Evolutionary conservation across 2,888 invertebrate species (phyloP).

Genomic region (Pandemis heparana): DNA sequence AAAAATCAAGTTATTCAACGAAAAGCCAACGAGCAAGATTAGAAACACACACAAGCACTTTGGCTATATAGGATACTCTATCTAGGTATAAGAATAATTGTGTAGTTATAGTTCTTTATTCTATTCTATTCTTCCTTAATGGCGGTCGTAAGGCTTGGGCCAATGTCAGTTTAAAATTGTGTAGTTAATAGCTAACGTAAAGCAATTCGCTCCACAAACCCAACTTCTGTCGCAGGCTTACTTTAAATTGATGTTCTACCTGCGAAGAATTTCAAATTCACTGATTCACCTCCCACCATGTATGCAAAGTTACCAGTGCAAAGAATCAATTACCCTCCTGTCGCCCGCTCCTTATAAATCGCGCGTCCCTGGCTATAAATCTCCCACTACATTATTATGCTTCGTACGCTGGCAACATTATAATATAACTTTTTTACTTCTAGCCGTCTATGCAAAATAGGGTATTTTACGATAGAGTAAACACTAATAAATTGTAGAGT

Average conservation of each 20-base stretch:
- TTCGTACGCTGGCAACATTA: constrained; percentile 38
- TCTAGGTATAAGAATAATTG: not conserved
- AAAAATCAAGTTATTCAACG: no score
- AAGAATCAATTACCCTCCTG: constrained; percentile 63
- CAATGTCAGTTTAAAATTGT: no score
- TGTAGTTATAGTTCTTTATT: no score
- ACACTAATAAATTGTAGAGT: constrained; percentile 39
- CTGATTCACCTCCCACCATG: constrained; percentile 11
- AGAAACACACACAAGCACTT: not conserved
- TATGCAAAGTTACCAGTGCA: constrained; percentile 45
- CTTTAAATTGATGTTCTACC: constrained; percentile 22
- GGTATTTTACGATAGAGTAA: constrained; percentile 34
- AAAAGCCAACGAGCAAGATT: no score
- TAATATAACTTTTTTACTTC: constrained; percentile 38
- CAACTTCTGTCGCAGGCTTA: constrained; percentile 4
- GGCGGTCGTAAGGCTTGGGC: no score
- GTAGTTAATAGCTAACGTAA: not conserved
- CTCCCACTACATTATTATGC: constrained; percentile 43
- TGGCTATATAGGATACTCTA: not conserved
- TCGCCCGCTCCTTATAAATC: constrained; percentile 62
- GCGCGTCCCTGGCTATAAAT: constrained; percentile 59
- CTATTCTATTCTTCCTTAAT: no score
- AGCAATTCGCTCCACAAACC: not conserved
- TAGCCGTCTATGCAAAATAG: constrained; percentile 31
- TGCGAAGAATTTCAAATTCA: constrained; percentile 20